Evolutionary conservation across 2,797 vertebrate genomes (phyloP), one percentile per base, ranked within the genome.

Genomic region (Macrochelys suwanniensis): DNA sequence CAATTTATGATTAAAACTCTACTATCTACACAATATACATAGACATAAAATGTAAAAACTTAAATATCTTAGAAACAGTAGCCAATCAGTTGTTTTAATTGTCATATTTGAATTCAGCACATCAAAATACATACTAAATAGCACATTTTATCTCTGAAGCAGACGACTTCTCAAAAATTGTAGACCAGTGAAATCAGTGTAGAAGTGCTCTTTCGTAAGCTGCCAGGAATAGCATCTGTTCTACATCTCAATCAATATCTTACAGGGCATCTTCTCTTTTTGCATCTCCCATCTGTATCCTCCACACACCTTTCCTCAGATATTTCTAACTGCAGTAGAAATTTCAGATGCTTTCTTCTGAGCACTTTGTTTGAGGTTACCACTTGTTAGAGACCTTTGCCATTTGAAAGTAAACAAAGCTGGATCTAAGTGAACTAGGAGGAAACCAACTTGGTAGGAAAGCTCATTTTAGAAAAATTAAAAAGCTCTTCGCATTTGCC

Each of bases 181-280:
- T 42, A 42, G 37, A 42, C 37, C 37, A 42, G 37, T 42, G 37
- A 42, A 42, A 91, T 49, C 16, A 90, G 13, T 53, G 25, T 61
- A 87, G 74, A 92, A 3, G 3, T 11, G 42, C 82, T 61, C 49
- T 91, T 92, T 89, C 33, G 7, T 19, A 80, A 95, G 25, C n/a
- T 91, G 82, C 13, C 91, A 91, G 74, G 84, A 93, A 57, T 37
- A 96, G 74, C 87, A 93, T 88, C 90, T 97, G 89, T 84, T 95
- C 84, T 37, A 89, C 78, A 95, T 50, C 85, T 77, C 59, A 76
- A 54, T 76, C 89, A 91, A 80, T 86, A 90, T 71, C 31, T 88
- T 49, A 81, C 54, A 82, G 87, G 25, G 91, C 37, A 26, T 94
- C 88, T 89, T 78, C 84, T 89, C n/a, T 45, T 87, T 53, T 25